Base-by-base conservation (phyloP, 23 tunicate genomes). In the Corella eumyota region DNA sequence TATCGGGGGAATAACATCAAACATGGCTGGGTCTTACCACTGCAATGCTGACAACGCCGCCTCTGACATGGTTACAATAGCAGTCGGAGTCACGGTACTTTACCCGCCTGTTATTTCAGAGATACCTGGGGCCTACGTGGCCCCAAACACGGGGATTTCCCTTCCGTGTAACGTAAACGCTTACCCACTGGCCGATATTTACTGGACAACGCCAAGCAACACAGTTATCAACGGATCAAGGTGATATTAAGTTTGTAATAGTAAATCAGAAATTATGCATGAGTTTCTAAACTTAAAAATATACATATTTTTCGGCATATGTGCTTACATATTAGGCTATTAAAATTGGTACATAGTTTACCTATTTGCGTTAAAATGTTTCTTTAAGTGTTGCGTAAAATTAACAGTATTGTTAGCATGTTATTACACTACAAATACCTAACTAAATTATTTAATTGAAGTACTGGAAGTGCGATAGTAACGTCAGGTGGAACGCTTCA, bases 401-500 rank as follows among this genome's bases (percentile, higher is more conserved):
- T n/a, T n/a, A n/a, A n/a, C n/a, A n/a, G n/a, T n/a, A n/a, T n/a
- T n/a, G n/a, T n/a, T n/a, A n/a, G n/a, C n/a, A n/a, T n/a, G n/a
- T n/a, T n/a, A n/a, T n/a, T n/a, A n/a, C n/a, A n/a, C n/a, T n/a
- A n/a, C n/a, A n/a, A n/a, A n/a, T n/a, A n/a, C n/a, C n/a, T n/a
- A n/a, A 40, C 48, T 11, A 9, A 40, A 40, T 15, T 9, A 25
- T 19, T 11, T 19, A 6, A 51, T 51, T 19, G 22, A 25, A 84
- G 94, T 35, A 75, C 77, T 50, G 94, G 94, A 22, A 84, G 94
- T 33, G 32, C 75, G 40, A 69, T 84, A 17, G 61, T 84, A 78
- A 84, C 94, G 27, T 75, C 83, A 25, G 69, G 84, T 15, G 94
- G 94, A 23, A 84, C 83, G 1, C 38, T 84, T n/a, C 77, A 84